phyloP scores from a whole-genome alignment of 1,140 invertebrate genomes.

The Brachionus koreanus region DNA sequence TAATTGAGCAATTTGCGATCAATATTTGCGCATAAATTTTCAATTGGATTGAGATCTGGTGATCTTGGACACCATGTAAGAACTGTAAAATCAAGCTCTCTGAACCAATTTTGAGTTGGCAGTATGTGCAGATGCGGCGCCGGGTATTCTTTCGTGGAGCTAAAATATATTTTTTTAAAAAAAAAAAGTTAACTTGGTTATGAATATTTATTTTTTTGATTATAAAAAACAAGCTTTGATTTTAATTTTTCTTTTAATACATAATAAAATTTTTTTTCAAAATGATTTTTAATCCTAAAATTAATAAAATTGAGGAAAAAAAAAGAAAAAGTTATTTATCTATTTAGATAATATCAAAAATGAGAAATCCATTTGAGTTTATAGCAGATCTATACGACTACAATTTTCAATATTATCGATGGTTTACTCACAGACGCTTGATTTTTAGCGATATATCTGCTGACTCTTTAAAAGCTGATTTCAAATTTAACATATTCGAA shows the following conservation, averaged over 20 bases:
- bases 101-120: too few relatives aligned
- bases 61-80: too few relatives aligned
- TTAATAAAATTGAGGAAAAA: not conserved
- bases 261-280: not conserved
- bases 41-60: too few relatives aligned
- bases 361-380: conserved; percentile 35
- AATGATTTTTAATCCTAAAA: too few relatives aligned
- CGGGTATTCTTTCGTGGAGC: too few relatives aligned
- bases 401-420: conserved; percentile 16
- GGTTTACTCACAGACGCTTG: conserved; percentile 18
- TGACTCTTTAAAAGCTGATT: not conserved
- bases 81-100: too few relatives aligned
- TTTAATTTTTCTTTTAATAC: not conserved
- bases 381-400: conserved; percentile 23
- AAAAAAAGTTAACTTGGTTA: conserved; percentile 24
- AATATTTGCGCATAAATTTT: too few relatives aligned
- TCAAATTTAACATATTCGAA: conserved; percentile 18
- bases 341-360: not conserved
- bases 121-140: too few relatives aligned
- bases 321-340: not conserved
- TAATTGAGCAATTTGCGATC: too few relatives aligned
- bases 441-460: conserved; percentile 3
- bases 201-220: not conserved
- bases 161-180: too few relatives aligned
- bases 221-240: not conserved